Conservation (phyloP, 2,113 vertebrate genomes). For the Brienomyrus brachyistius region DNA sequence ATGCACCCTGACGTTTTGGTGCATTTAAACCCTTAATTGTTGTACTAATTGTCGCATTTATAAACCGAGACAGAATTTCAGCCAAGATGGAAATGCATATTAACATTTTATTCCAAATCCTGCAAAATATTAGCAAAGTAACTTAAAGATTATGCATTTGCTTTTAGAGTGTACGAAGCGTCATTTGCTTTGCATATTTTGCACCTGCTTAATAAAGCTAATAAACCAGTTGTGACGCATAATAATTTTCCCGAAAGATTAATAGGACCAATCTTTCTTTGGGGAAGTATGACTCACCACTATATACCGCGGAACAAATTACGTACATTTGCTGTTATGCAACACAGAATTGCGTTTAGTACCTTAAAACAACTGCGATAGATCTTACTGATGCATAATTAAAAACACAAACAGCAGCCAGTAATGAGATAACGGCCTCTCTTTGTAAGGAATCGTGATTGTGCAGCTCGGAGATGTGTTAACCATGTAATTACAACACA, state of each 20-base stretch:
- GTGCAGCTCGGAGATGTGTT: background rate
- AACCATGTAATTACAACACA: background rate
- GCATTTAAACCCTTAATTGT: background rate
- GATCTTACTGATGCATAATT: background rate
- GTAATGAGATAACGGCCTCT: background rate
- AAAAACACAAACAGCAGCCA: slow-evolving; percentile 6
- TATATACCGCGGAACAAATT: background rate
- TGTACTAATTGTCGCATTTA: background rate
- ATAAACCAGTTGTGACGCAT: background rate
- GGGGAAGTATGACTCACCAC: background rate
- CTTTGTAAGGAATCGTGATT: background rate
- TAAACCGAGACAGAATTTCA: background rate
- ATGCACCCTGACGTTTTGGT: background rate
- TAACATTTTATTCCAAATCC: background rate
- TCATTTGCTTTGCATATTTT: background rate
- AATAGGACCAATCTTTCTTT: background rate
- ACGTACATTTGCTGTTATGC: background rate
- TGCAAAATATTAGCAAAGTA: background rate
- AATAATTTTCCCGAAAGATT: background rate
- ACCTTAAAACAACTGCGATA: background rate
- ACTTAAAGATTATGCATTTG: background rate
- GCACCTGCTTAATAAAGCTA: background rate
- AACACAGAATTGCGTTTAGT: background rate
- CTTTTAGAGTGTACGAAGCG: background rate
- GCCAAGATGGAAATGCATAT: background rate